phyloP scores from a whole-genome alignment of 2,888 invertebrate genomes.

The Apotomis betuletana region DNA sequence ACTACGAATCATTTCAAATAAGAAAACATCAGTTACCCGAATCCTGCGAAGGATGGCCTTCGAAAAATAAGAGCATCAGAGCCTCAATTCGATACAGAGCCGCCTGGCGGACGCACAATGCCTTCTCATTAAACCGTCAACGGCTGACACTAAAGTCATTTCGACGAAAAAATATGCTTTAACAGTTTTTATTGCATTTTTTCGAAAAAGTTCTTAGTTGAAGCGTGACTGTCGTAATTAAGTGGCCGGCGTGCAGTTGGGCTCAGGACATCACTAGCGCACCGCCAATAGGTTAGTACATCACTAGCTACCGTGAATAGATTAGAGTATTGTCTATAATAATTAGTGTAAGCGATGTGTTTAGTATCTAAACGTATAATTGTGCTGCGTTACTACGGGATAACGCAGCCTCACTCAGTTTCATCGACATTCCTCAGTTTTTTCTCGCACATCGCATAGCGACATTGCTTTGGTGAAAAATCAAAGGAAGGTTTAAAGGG shows the following conservation, averaged over 20 bases:
- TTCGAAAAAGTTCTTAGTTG: conserved; percentile 77
- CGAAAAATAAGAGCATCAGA: conserved; percentile 69
- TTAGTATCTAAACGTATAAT: no score
- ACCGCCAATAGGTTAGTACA: conserved; percentile 39
- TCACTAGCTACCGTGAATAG: conserved; percentile 47
- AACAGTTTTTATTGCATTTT: conserved; percentile 77
- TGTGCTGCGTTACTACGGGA: no score
- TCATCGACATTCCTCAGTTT: no score
- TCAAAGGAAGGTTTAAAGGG: no score
- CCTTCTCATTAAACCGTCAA: conserved; percentile 82
- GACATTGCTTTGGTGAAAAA: no score
- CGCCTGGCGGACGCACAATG: conserved; percentile 76
- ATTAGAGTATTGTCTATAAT: conserved; percentile 13
- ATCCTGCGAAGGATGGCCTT: conserved; percentile 56
- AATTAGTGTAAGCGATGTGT: no score
- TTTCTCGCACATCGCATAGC: no score
- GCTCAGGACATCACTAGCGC: conserved; percentile 47
- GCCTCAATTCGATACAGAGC: conserved; percentile 78
- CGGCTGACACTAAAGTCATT: conserved; percentile 80
- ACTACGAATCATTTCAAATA: neutral
- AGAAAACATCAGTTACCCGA: conserved; percentile 36
- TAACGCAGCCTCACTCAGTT: no score
- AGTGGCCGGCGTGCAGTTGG: conserved; percentile 59
- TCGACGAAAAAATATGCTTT: conserved; percentile 70
- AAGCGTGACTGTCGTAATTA: conserved; percentile 82